Base-by-base conservation (phyloP, 2,797 vertebrate genomes). In the Neosilurus mollespiculum region DNA sequence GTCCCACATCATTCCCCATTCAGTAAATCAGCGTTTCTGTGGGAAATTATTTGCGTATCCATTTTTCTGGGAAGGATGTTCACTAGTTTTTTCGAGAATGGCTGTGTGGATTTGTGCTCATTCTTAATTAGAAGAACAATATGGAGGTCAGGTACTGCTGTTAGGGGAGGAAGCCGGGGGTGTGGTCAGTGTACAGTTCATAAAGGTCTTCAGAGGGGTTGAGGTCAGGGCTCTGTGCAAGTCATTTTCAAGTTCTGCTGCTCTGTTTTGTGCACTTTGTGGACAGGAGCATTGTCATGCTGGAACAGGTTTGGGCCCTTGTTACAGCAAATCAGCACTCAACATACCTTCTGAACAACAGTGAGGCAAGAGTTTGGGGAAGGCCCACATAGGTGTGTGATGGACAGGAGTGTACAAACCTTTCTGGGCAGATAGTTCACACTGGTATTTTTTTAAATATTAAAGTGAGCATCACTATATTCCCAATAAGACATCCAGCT, bases 391-490 rank as follows among this genome's bases (percentile, higher is more conserved):
- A 22, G 7, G 9, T 26, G 10, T 59, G 18, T 37, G 10, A 58
- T 37, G 54, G 9, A 20, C 53, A 58, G 53, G 10, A 3, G 73
- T 37, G 16, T 5, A 37, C 16, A 76, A 34, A 34, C 0, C 0
- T 1, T 34, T 37, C n/a, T 58, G 26, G 6, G 9, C 10, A 6
- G 24, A 34, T 30, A 34, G 4, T 12, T 3, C 14, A 58, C 0
- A 34, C 16, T 58, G 20, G 4, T 4, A 20, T 59, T 34, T 62
- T 49, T 62, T 0, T 16, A 53, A 66, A 37, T 37, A 20, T 20
- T n/a, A 56, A 69, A 80, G 43, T 16, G 37, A 59, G 70, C 69
- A 82, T 80, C 64, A 37, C 62, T 69, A 71, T 20, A n/a, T 20
- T 83, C 24, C 26, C 26, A 64, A 75, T 76, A 61, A 59, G 10